Percentiles rank a stretch among this genome's conserved stretches.
These are phyloP conservation scores for Bugula neritina DNA, from an alignment of 2,888 invertebrate genomes.

Conservation along the genomic window DNA sequence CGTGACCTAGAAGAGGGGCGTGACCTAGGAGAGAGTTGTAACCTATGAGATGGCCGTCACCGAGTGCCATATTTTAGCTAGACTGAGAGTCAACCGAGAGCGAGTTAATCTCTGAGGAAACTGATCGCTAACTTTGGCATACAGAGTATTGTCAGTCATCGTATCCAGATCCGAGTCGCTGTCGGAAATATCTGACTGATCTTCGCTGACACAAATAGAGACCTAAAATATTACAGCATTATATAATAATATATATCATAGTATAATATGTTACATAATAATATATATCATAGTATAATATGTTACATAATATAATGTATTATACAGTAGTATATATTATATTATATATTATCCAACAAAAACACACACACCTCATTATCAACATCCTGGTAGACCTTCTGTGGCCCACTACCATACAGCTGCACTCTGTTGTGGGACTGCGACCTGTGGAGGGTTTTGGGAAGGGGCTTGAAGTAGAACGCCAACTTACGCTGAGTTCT, in stretches of 20 bases:
- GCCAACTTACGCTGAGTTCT: conserved; percentile 28
- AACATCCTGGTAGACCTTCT: conserved; percentile 8
- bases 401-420: not conserved
- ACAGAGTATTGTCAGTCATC: conserved; percentile 15
- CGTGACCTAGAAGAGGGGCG: too few species aligned
- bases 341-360: too few species aligned
- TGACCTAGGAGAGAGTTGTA: too few species aligned
- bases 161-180: conserved; percentile 16
- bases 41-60: not conserved
- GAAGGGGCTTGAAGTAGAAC: conserved; percentile 19
- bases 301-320: too few species aligned
- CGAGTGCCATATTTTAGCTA: conserved; percentile 26
- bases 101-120: conserved; percentile 26
- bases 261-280: too few species aligned
- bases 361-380: conserved; percentile 24
- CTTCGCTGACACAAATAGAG: conserved; percentile 6
- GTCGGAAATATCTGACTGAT: conserved; percentile 11
- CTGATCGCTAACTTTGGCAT: conserved; percentile 20
- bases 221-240: too few species aligned
- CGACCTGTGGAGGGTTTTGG: conserved; percentile 16
- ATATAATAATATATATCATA: too few species aligned
- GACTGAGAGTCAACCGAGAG: conserved; percentile 13
- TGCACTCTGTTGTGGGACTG: conserved; percentile 3
- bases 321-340: too few species aligned
- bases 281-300: too few species aligned